These are phyloP conservation scores for Eupithecia pulchellata DNA, from an alignment of 2,888 invertebrate species.

Conservation along the genomic window DNA sequence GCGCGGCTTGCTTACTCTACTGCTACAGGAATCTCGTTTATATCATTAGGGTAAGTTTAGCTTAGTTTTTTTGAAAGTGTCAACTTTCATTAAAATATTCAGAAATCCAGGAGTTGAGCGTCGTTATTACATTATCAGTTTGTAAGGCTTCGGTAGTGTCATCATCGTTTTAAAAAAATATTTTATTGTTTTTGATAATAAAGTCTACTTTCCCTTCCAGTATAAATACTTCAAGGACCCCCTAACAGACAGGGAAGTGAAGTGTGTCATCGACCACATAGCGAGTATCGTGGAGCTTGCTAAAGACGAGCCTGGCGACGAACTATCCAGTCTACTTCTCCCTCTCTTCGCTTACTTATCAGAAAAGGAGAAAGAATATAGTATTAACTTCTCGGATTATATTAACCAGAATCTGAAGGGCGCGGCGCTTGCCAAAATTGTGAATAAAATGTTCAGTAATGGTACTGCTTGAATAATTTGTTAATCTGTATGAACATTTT, in stretches of 20 bases:
- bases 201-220: constrained; percentile 58
- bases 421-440: constrained; percentile 26
- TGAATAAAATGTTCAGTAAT: constrained; percentile 44
- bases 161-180: too few relatives aligned
- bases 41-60: constrained; percentile 63
- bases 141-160: too few relatives aligned
- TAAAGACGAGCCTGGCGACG: constrained; percentile 55
- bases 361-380: constrained; percentile 58
- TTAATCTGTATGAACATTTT: too few relatives aligned
- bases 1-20: constrained; percentile 65
- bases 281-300: constrained; percentile 53
- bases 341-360: constrained; percentile 68
- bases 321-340: constrained; percentile 56
- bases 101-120: too few relatives aligned
- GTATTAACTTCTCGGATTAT: constrained; percentile 49
- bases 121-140: too few relatives aligned
- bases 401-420: constrained; percentile 29
- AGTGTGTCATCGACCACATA: constrained; percentile 56
- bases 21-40: constrained; percentile 67
- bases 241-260: constrained; percentile 59
- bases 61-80: too few relatives aligned
- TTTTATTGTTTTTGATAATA: too few relatives aligned
- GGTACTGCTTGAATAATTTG: constrained; percentile 31
- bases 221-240: constrained; percentile 69
- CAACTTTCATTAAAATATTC: too few relatives aligned